Percentiles rank a stretch among this genome's conserved stretches.
These are phyloP conservation scores for Trisateles emortualis DNA, from an alignment of 2,888 invertebrate species.

Conservation along the genomic window DNA sequence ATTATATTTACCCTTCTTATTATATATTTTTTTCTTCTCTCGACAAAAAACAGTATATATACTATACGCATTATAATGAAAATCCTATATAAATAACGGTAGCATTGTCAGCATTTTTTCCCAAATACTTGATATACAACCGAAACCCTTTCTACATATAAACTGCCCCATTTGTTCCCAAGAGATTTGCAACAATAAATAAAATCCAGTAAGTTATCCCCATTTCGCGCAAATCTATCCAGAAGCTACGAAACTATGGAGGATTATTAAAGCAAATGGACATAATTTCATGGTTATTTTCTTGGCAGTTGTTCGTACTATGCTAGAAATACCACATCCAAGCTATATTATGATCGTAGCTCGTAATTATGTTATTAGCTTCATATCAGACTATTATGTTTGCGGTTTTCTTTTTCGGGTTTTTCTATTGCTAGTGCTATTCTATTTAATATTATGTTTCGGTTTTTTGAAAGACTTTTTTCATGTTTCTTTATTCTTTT, in stretches of 20 bases:
- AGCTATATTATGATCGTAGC: slow-evolving; percentile 28
- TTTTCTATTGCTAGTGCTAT: background rate
- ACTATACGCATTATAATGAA: too few species aligned
- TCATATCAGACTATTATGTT: background rate
- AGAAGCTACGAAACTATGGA: slow-evolving; percentile 18
- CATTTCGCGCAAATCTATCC: slow-evolving; percentile 25
- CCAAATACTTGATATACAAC: slow-evolving; percentile 1
- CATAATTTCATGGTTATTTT: slow-evolving; percentile 27
- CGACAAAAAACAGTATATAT: too few species aligned
- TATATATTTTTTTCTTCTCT: too few species aligned
- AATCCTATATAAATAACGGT: background rate
- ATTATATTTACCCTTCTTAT: too few species aligned
- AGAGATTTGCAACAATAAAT: slow-evolving; percentile 20
- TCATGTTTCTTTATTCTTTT: too few species aligned
- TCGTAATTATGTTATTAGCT: slow-evolving; percentile 33
- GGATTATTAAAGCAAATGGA: slow-evolving; percentile 15
- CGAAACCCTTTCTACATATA: background rate
- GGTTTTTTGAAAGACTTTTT: background rate
- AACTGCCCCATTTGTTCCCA: slow-evolving; percentile 7
- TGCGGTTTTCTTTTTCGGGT: background rate
- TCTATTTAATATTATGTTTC: background rate
- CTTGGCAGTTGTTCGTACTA: slow-evolving; percentile 26
- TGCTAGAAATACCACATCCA: slow-evolving; percentile 5
- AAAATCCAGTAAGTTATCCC: slow-evolving; percentile 24
- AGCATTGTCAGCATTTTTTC: background rate